Conservation (phyloP, 92 coral and sea anemone species). For the Galaxea fascicularis region DNA sequence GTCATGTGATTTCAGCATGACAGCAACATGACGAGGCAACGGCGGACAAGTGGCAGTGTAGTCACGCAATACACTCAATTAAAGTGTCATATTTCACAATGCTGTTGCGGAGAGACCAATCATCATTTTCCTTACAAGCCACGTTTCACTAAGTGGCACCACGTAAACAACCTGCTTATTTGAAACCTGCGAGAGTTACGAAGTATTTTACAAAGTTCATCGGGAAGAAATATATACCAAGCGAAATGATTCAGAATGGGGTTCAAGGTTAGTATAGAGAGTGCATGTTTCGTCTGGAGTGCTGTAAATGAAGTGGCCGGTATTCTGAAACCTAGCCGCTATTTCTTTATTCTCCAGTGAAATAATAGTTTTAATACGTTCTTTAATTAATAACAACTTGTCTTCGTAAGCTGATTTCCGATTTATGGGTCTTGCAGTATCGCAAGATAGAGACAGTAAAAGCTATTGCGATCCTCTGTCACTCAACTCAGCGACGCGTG, state of each 20-base stretch:
- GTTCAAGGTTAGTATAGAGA: slow-evolving; percentile 16
- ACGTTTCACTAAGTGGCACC: not conserved
- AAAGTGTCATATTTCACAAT: not conserved
- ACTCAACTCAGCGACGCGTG: not conserved
- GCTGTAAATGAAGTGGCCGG: no score
- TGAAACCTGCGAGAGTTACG: not conserved
- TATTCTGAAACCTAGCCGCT: not conserved
- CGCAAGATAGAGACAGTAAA: not conserved
- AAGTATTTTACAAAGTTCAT: not conserved
- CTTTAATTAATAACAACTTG: no score
- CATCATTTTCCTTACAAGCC: not conserved
- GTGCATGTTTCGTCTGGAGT: no score
- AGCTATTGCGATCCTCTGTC: not conserved
- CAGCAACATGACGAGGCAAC: slow-evolving; percentile 6
- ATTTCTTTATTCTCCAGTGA: no score
- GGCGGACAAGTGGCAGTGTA: not conserved
- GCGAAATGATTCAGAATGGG: slow-evolving; percentile 31
- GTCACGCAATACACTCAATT: slow-evolving; percentile 11
- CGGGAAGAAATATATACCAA: not conserved
- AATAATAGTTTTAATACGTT: no score
- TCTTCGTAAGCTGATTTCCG: not conserved
- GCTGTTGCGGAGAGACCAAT: not conserved
- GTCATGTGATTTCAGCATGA: slow-evolving; percentile 29
- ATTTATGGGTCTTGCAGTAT: not conserved
- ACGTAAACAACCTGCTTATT: not conserved